Conservation (phyloP, 2,797 vertebrate genomes). For the Rhadinocentrus ornatus region DNA sequence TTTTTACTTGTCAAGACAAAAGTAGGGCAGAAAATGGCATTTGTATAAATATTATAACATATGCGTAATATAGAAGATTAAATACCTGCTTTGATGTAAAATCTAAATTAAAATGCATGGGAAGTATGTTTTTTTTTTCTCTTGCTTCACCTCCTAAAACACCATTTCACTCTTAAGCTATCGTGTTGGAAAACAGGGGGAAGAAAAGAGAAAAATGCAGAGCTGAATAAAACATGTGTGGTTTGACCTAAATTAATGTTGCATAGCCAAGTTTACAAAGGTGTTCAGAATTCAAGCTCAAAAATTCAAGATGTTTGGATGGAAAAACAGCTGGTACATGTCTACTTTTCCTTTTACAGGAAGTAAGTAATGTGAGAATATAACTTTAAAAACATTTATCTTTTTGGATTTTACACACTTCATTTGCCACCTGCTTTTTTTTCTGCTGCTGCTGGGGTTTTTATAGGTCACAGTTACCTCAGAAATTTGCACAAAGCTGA, state of each 20-base stretch:
- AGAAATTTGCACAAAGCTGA: background rate
- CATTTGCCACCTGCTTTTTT: background rate
- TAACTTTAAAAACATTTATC: background rate
- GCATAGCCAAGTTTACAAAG: conserved; percentile 57
- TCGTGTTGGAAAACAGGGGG: conserved; percentile 2
- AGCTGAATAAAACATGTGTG: conserved; percentile 64
- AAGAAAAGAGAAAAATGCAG: conserved; percentile 1
- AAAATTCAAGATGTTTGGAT: conserved; percentile 16
- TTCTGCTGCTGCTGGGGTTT: background rate
- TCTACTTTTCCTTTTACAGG: background rate
- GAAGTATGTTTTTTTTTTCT: background rate
- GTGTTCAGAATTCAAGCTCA: conserved; percentile 36
- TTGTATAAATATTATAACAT: background rate
- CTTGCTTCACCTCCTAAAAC: conserved; percentile 9
- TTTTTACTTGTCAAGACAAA: no score
- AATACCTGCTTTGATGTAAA: background rate
- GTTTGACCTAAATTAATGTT: conserved; percentile 64
- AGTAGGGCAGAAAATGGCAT: background rate
- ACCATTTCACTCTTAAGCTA: conserved; percentile 27
- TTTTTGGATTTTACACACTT: background rate
- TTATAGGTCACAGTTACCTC: background rate
- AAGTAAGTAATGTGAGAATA: background rate
- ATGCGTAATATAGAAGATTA: background rate
- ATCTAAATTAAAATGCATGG: background rate
- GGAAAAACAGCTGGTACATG: no score